These are phyloP conservation scores for Tinea pellionella DNA, from an alignment of 2,888 invertebrate genomes.

Conservation along the genomic window DNA sequence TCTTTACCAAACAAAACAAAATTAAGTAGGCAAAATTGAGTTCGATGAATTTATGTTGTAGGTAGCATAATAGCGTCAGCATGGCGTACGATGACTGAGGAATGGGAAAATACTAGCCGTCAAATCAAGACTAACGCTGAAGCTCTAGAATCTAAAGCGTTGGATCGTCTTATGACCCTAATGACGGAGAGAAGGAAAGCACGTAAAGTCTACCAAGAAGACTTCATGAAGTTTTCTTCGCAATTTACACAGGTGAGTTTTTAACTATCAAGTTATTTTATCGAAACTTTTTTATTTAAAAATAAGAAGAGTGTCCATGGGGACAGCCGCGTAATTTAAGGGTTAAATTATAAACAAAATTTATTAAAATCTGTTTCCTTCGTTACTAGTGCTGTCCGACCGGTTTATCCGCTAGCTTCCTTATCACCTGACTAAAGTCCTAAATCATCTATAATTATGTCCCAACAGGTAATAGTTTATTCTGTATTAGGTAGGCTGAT, in stretches of 20 bases:
- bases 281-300: too few relatives aligned
- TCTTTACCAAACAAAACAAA: too few relatives aligned
- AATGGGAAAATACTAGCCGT: constrained; percentile 87
- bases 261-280: not conserved
- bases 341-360: not conserved
- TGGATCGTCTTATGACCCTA: constrained; percentile 83
- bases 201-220: constrained; percentile 89
- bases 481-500: too few relatives aligned
- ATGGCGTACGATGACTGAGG: constrained; percentile 90
- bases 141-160: constrained; percentile 81
- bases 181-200: constrained; percentile 90
- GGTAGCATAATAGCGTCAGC: constrained; percentile 75
- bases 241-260: constrained; percentile 83
- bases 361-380: not conserved
- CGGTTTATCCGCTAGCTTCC: too few relatives aligned
- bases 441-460: not conserved
- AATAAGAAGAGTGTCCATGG: too few relatives aligned
- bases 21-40: too few relatives aligned
- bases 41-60: too few relatives aligned
- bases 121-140: constrained; percentile 88
- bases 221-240: constrained; percentile 84
- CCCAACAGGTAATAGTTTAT: too few relatives aligned
- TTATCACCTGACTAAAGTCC: not conserved
- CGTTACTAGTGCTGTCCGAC: too few relatives aligned
- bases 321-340: not conserved